A percentile compares a stretch with the other conserved stretches of the same genome.
Evolutionary conservation across 2,888 invertebrate genomes (phyloP).

Genomic region (Drosophila barbarae): DNA sequence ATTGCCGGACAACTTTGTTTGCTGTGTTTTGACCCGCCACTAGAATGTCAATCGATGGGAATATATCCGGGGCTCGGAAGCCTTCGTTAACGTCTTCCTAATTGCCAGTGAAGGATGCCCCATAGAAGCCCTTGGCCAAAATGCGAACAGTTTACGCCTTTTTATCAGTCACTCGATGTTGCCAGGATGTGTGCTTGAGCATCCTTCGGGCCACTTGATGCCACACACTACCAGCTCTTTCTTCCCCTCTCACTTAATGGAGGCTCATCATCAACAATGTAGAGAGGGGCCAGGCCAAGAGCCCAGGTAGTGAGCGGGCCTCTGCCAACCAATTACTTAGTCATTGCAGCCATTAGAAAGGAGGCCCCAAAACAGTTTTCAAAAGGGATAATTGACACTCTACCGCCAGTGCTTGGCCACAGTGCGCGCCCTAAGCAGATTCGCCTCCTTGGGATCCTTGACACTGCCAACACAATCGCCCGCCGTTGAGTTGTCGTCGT

Average conservation of each 20-base stretch:
- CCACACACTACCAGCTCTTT: constrained; percentile 1
- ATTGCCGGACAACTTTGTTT: constrained; percentile 17
- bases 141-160: constrained; percentile 40
- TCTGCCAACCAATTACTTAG: constrained; percentile 62
- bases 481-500: background rate
- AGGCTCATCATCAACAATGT: constrained; percentile 66
- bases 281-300: background rate
- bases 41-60: constrained; percentile 35
- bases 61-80: constrained; percentile 7
- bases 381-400: constrained; percentile 6
- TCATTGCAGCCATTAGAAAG: constrained; percentile 43
- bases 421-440: background rate
- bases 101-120: constrained; percentile 12
- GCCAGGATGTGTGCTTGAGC: constrained; percentile 35
- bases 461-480: background rate
- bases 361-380: background rate
- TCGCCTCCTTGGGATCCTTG: background rate
- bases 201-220: constrained; percentile 43
- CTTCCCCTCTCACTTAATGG: constrained; percentile 53
- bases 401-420: constrained; percentile 23
- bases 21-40: constrained; percentile 12
- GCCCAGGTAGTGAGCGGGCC: constrained; percentile 10
- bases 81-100: constrained; percentile 25
- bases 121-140: constrained; percentile 6
- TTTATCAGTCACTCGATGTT: constrained; percentile 43